A percentile compares a stretch with the other conserved stretches of the same genome.
Evolutionary conservation across 1,140 invertebrate genomes (phyloP).

Genomic region (Acyrthosiphon pisum): DNA sequence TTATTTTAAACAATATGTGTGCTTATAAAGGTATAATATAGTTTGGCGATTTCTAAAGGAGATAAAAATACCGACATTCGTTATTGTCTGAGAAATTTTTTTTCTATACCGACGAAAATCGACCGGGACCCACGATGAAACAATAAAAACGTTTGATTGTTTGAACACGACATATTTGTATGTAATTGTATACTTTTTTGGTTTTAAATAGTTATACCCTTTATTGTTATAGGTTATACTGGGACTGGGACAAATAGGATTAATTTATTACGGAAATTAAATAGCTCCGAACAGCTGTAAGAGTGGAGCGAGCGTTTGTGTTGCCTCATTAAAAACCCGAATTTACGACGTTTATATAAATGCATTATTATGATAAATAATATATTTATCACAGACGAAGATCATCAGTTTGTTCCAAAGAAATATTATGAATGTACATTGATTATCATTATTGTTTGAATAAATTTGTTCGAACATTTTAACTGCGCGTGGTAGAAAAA

Average conservation of each 20-base stretch:
- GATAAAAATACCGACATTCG: neutral
- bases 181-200: neutral
- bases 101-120: neutral
- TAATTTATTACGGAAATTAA: neutral
- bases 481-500: neutral
- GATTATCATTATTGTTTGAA: neutral
- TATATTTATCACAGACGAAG: neutral
- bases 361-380: neutral
- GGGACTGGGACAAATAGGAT: neutral
- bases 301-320: neutral
- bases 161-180: neutral
- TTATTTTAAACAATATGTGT: no score
- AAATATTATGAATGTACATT: neutral
- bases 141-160: slow-evolving; percentile 4
- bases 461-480: neutral
- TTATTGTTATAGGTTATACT: neutral
- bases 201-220: neutral
- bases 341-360: neutral
- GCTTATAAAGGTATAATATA: neutral
- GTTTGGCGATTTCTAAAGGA: neutral
- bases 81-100: neutral
- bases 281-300: neutral
- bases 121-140: neutral
- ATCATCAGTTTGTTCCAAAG: neutral
- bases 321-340: slow-evolving; percentile 7